phyloP scores from a whole-genome alignment of 2,888 invertebrate genomes.

The Drosophila koepferae region DNA sequence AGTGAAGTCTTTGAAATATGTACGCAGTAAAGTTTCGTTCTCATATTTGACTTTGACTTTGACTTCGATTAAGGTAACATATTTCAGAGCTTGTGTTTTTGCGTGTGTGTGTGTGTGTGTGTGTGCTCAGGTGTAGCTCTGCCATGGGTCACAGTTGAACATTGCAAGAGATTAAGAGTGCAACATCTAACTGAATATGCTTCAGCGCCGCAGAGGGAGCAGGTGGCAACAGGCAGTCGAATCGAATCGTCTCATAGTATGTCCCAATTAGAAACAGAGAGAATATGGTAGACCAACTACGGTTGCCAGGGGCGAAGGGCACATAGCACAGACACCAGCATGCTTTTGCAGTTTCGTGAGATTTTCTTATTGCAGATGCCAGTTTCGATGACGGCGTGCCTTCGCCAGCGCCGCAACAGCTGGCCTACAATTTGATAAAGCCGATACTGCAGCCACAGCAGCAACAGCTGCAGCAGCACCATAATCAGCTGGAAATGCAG shows the following conservation, averaged over 20 bases:
- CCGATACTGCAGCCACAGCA: slow-evolving; percentile 79
- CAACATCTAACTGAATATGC: not conserved
- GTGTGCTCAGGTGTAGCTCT: not conserved
- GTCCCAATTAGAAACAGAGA: too few relatives aligned
- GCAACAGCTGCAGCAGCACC: slow-evolving; percentile 36
- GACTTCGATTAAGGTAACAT: slow-evolving; percentile 39
- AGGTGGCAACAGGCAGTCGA: not conserved
- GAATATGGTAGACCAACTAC: too few relatives aligned
- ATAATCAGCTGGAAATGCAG: slow-evolving; percentile 3
- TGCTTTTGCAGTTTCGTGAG: not conserved
- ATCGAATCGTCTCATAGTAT: not conserved
- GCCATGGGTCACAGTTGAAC: not conserved
- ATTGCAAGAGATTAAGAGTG: not conserved
- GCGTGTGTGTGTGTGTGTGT: not conserved
- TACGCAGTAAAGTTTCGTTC: slow-evolving; percentile 47
- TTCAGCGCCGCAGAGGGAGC: not conserved
- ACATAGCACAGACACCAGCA: not conserved
- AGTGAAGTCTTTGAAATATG: slow-evolving; percentile 53
- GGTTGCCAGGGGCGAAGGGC: not conserved
- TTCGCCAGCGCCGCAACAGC: slow-evolving; percentile 72
- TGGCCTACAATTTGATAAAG: slow-evolving; percentile 68
- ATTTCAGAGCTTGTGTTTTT: slow-evolving; percentile 17
- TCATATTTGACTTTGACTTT: slow-evolving; percentile 56
- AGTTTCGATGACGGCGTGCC: slow-evolving; percentile 76
- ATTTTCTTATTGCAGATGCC: slow-evolving; percentile 54